A percentile compares a stretch with the other conserved stretches of the same genome.
Conservation (phyloP, 2,888 invertebrate genomes). For the Ichneumoninae sp. region DNA sequence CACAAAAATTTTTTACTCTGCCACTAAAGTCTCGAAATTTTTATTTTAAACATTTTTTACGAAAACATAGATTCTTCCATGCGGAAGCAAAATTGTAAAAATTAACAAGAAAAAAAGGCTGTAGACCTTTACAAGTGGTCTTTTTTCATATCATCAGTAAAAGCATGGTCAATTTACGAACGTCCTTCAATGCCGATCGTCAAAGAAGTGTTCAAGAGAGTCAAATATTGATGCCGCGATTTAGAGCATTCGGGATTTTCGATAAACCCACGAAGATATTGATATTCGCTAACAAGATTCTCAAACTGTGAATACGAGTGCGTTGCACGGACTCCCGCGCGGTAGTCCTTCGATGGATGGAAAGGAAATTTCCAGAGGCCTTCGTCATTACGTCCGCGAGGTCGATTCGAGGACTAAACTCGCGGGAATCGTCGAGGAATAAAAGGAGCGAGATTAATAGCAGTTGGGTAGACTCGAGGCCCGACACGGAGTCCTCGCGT, state of each 20-base stretch:
- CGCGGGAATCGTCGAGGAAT: not conserved
- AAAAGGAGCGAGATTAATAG: slow-evolving; percentile 47
- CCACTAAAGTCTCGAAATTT: too few relatives aligned
- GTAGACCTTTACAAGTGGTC: not conserved
- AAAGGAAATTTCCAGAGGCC: slow-evolving; percentile 52
- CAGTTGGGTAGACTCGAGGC: slow-evolving; percentile 15
- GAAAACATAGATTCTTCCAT: too few relatives aligned
- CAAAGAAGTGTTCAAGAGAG: not conserved
- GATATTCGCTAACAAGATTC: slow-evolving; percentile 50
- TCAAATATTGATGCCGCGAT: slow-evolving; percentile 45
- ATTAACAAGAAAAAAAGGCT: not conserved
- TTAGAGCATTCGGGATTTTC: slow-evolving; percentile 17
- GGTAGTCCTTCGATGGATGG: not conserved
- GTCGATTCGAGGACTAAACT: slow-evolving; percentile 39
- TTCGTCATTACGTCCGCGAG: slow-evolving; percentile 33
- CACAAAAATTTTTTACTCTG: too few relatives aligned
- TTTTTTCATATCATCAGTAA: not conserved
- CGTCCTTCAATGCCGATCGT: not conserved
- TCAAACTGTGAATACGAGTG: slow-evolving; percentile 32
- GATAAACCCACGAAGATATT: slow-evolving; percentile 22
- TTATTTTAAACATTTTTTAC: too few relatives aligned
- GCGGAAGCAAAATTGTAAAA: not conserved
- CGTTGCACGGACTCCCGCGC: not conserved
- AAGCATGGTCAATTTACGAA: not conserved
- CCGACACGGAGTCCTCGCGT: not conserved